Conservation (phyloP, 2,797 vertebrate species). For the Micrastur ruficollis region DNA sequence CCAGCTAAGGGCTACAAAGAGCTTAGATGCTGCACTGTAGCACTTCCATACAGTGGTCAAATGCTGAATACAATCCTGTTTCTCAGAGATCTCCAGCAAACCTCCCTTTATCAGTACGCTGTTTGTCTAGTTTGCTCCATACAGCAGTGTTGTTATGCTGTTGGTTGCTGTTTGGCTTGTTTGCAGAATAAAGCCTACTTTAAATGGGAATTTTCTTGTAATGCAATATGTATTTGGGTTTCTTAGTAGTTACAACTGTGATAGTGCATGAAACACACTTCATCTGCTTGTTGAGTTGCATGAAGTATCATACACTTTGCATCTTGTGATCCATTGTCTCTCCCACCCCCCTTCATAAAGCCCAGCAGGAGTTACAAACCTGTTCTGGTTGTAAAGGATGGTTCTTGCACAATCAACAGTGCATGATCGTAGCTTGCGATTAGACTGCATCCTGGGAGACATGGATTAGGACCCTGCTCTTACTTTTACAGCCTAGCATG, state of each 20-base stretch:
- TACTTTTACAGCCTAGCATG: not conserved
- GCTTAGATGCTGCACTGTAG: not conserved
- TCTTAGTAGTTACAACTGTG: not conserved
- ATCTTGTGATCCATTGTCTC: not conserved
- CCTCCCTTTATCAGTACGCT: conserved; percentile 1
- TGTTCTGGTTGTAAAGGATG: not conserved
- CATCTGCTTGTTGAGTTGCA: not conserved
- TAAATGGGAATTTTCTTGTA: not conserved
- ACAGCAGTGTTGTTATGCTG: not conserved
- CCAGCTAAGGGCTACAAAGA: not conserved
- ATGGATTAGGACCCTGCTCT: not conserved
- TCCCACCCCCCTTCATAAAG: not conserved
- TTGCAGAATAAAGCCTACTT: not conserved
- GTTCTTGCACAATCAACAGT: not conserved
- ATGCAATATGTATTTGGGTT: not conserved
- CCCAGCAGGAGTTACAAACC: not conserved
- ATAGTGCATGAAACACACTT: not conserved
- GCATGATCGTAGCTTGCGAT: not conserved
- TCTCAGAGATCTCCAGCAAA: not conserved
- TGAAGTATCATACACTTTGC: not conserved
- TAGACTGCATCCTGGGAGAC: not conserved
- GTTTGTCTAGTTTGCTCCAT: not conserved
- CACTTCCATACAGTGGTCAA: not conserved
- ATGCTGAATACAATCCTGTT: not conserved
- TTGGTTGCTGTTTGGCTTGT: not conserved